Percentiles rank a stretch among this genome's conserved stretches.
phyloP scores from a whole-genome alignment of 2,113 vertebrate genomes.

The Epinephelus lanceolatus region DNA sequence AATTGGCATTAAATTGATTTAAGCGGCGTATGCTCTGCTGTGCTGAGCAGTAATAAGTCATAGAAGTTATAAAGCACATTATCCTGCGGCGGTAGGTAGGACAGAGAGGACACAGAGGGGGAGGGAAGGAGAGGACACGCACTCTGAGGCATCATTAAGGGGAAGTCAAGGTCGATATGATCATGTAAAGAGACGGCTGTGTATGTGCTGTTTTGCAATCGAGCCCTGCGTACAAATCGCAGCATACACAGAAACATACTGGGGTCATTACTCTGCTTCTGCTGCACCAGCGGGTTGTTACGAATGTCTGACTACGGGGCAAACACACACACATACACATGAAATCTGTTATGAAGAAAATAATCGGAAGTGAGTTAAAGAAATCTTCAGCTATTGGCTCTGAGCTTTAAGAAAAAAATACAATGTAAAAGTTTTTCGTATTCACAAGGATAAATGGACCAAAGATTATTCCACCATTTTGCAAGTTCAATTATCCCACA shows the following conservation, averaged over 20 bases:
- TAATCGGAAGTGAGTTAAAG: background rate
- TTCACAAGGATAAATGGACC: background rate
- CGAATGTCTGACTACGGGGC: constrained; percentile 27
- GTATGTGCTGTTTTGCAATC: constrained; percentile 38
- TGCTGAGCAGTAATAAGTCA: constrained; percentile 64
- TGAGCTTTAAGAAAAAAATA: background rate
- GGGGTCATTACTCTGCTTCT: constrained; percentile 26
- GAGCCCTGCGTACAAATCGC: constrained; percentile 25
- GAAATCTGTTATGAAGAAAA: background rate
- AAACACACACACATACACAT: background rate
- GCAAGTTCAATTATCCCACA: no score
- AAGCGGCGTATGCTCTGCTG: constrained; percentile 23
- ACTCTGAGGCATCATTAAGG: constrained; percentile 51
- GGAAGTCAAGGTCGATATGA: constrained; percentile 67
- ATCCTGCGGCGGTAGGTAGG: constrained; percentile 53
- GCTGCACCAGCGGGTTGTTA: constrained; percentile 14
- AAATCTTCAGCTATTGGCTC: background rate
- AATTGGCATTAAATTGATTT: constrained; percentile 56
- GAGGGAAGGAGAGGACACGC: constrained; percentile 26
- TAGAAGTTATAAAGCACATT: constrained; percentile 63
- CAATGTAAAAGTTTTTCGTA: background rate
- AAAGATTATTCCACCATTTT: no score
- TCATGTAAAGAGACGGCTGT: constrained; percentile 41
- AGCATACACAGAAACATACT: constrained; percentile 19
- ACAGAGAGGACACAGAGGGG: constrained; percentile 57